phyloP scores from a whole-genome alignment of 2,113 vertebrate genomes.

The Corynorhinus townsendii region DNA sequence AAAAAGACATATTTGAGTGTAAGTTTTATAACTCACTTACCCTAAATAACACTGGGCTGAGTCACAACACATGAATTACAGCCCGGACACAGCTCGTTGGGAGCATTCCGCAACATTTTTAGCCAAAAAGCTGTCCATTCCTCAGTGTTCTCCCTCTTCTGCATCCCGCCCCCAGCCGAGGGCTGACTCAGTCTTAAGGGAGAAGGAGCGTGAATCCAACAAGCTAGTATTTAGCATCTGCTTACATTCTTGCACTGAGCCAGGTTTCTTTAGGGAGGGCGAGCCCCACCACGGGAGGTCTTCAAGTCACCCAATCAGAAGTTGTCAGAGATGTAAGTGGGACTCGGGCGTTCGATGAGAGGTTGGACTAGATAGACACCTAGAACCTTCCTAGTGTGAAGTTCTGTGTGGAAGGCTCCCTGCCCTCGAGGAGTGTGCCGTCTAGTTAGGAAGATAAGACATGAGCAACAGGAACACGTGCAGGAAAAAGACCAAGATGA shows the following conservation, averaged over 20 bases:
- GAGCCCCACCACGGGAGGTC: not conserved
- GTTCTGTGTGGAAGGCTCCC: not conserved
- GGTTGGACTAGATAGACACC: not conserved
- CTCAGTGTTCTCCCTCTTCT: not conserved
- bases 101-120: not conserved
- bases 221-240: not conserved
- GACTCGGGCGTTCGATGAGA: not conserved
- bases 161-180: not conserved
- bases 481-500: not conserved
- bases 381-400: not conserved
- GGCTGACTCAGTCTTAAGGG: not conserved
- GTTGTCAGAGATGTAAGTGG: not conserved
- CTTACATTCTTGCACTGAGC: not conserved
- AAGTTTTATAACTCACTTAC: conserved; percentile 29
- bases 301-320: not conserved
- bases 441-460: not conserved
- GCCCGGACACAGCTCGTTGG: not conserved
- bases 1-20: not conserved
- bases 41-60: not conserved
- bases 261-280: not conserved
- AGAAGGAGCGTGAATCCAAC: not conserved
- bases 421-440: not conserved
- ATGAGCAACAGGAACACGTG: too few relatives aligned
- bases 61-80: not conserved
- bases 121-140: not conserved